Evolutionary conservation across 2,888 invertebrate species (phyloP).

Genomic region (Cataglyphis livida): DNA sequence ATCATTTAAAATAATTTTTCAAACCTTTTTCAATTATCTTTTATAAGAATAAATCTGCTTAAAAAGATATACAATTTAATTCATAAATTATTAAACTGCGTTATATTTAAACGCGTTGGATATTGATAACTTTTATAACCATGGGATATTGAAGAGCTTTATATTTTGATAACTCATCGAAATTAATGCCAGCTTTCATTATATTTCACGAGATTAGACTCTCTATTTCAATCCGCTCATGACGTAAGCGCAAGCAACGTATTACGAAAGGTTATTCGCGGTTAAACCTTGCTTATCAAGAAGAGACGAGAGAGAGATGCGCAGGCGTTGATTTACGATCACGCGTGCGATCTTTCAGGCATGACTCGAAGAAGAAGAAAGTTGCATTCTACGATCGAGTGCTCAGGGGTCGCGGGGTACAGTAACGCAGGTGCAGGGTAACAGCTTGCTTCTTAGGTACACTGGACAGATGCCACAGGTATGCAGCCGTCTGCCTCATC

Average conservation of each 20-base stretch:
- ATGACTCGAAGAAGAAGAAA: slow-evolving; percentile 70
- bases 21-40: background rate
- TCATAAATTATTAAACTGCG: background rate
- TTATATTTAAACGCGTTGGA: background rate
- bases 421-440: slow-evolving; percentile 69
- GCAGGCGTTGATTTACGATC: slow-evolving; percentile 76
- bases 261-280: slow-evolving; percentile 57
- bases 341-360: slow-evolving; percentile 70
- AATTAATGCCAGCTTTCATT: slow-evolving; percentile 56
- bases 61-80: background rate
- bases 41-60: background rate
- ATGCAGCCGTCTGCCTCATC: slow-evolving; percentile 71
- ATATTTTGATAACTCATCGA: slow-evolving; percentile 54
- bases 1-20: slow-evolving; percentile 1
- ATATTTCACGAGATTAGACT: slow-evolving; percentile 53
- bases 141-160: background rate
- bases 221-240: slow-evolving; percentile 60
- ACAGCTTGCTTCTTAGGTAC: slow-evolving; percentile 67
- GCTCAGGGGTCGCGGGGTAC: slow-evolving; percentile 53
- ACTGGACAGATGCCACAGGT: slow-evolving; percentile 71
- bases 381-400: slow-evolving; percentile 72
- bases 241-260: slow-evolving; percentile 56
- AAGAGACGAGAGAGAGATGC: slow-evolving; percentile 35
- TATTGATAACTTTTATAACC: slow-evolving; percentile 5
- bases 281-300: slow-evolving; percentile 47